A percentile compares a stretch with the other conserved stretches of the same genome.
Evolutionary conservation across 2,113 vertebrate genomes (phyloP).

Genomic region (Forbesichthys agassizii): DNA sequence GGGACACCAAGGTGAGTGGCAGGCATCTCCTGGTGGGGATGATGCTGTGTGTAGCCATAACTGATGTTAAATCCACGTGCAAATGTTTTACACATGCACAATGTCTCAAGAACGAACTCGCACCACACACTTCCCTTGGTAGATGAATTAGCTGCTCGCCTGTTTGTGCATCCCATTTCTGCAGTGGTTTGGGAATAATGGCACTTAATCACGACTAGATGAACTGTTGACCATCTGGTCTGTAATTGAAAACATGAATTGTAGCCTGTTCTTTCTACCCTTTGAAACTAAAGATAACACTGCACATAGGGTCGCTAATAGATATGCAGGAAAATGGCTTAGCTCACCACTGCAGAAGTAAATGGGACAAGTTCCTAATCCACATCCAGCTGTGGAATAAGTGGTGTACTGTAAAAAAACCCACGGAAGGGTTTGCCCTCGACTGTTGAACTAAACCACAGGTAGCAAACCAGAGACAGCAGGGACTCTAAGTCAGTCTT

Average conservation of each 20-base stretch:
- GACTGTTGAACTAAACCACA: too few relatives aligned
- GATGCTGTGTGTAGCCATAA: background rate
- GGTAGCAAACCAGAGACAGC: too few relatives aligned
- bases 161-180: background rate
- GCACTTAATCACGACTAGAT: constrained; percentile 11
- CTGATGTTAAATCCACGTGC: too few relatives aligned
- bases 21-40: background rate
- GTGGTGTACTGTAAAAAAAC: constrained; percentile 2
- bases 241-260: constrained; percentile 30
- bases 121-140: background rate
- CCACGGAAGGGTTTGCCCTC: too few relatives aligned
- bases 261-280: background rate
- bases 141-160: constrained; percentile 8
- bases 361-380: constrained; percentile 34
- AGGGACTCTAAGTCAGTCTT: constrained; percentile 17
- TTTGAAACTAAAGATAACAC: constrained; percentile 3
- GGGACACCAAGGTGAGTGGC: constrained; percentile 91
- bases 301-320: constrained; percentile 21
- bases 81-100: too few relatives aligned
- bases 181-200: background rate
- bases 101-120: background rate
- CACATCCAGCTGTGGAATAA: constrained; percentile 20
- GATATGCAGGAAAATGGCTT: constrained; percentile 28
- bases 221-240: constrained; percentile 40
- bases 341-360: background rate